Conservation (phyloP, 2,797 vertebrate genomes). For the Dallia pectoralis region DNA sequence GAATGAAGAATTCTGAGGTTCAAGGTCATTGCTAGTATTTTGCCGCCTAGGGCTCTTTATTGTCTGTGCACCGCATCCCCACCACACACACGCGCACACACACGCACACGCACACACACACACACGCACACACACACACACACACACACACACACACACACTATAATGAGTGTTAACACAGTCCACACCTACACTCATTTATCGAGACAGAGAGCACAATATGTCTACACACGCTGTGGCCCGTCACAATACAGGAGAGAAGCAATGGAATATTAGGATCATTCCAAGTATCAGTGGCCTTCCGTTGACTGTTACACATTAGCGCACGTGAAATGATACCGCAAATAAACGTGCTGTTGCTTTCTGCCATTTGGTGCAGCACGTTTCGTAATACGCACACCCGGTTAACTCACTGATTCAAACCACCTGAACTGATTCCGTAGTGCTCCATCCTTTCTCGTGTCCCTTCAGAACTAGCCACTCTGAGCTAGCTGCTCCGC, state of each 20-base stretch:
- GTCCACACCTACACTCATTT: neutral
- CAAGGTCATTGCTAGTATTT: conserved; percentile 84
- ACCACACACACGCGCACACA: conserved; percentile 13
- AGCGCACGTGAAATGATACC: neutral
- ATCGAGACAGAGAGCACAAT: neutral
- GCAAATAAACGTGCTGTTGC: neutral
- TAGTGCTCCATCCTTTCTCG: neutral
- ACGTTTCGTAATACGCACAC: neutral
- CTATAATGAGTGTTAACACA: neutral
- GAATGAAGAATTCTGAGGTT: conserved; percentile 81
- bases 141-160: conserved; percentile 26
- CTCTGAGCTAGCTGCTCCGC: neutral
- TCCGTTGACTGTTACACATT: neutral
- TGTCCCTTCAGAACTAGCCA: neutral
- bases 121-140: conserved; percentile 38
- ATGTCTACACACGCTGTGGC: conserved; percentile 7
- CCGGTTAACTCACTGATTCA: neutral
- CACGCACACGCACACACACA: neutral
- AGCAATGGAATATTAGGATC: neutral
- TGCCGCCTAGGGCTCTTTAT: conserved; percentile 74
- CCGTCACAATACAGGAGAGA: neutral
- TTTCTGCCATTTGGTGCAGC: neutral
- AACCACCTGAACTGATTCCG: no score
- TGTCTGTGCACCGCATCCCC: conserved; percentile 9
- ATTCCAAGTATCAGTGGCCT: neutral